Percentiles rank a stretch among this genome's conserved stretches.
Evolutionary conservation across 2,888 invertebrate species (phyloP).

Genomic region (Brachyopa scutellaris): DNA sequence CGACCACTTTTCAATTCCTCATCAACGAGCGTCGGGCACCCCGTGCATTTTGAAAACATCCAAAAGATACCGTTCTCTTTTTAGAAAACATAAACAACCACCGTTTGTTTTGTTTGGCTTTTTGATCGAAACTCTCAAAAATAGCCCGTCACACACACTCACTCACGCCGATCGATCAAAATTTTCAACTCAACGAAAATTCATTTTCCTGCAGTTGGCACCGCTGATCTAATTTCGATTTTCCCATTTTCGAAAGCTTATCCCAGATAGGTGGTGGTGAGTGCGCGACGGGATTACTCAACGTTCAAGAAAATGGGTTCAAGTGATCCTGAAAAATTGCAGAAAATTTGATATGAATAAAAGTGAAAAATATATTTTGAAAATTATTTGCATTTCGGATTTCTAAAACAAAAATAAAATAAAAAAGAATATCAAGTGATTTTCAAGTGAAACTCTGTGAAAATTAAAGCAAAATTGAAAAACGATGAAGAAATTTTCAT

Average conservation of each 20-base stretch:
- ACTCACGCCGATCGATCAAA: constrained; percentile 25
- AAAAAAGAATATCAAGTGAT: constrained; percentile 35
- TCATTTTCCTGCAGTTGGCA: constrained; percentile 42
- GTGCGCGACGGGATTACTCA: constrained; percentile 78
- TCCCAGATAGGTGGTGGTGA: constrained; percentile 66
- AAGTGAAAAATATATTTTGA: neutral
- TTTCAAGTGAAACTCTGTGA: constrained; percentile 30
- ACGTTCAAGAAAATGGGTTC: constrained; percentile 78
- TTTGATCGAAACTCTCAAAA: constrained; percentile 14
- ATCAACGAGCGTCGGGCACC: neutral
- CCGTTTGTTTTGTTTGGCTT: constrained; percentile 54
- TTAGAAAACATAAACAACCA: constrained; percentile 60
- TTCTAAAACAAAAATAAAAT: constrained; percentile 32
- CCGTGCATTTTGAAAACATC: constrained; percentile 8
- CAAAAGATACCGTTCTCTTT: neutral
- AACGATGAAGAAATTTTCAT: constrained; percentile 70
- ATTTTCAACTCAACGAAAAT: constrained; percentile 52
- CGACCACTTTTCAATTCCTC: constrained; percentile 22
- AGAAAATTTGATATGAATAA: constrained; percentile 70
- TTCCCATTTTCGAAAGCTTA: constrained; percentile 63
- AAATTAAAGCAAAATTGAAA: constrained; percentile 16
- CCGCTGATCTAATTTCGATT: constrained; percentile 37
- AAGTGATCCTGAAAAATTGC: constrained; percentile 71
- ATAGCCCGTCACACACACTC: neutral
- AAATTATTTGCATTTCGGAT: constrained; percentile 30